Evolutionary conservation across 2,797 vertebrate genomes (phyloP), one percentile per base, ranked within the genome.

Genomic region (Pipistrellus pipistrellus): DNA sequence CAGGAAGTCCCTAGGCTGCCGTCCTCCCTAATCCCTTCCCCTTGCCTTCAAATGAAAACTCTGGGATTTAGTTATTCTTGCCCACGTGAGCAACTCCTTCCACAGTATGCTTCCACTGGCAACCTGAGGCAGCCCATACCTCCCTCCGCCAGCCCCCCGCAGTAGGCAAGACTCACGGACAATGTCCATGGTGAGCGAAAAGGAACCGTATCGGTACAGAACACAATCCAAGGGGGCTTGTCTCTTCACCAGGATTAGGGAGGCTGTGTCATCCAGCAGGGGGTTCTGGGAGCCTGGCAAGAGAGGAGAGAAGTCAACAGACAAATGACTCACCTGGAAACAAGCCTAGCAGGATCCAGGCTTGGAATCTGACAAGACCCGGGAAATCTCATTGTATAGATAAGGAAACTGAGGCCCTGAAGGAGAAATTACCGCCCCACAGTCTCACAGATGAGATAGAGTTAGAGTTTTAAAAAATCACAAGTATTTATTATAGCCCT

Each of bases 131-230:
- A 80, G 77, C 32, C 53, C 32, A 48, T 1, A 7, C 55, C 72
- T 21, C 76, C 64, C 11, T 85, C 0, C 9, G 7, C 53, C 76
- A 71, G 23, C 48, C 38, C 38, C 48, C 72, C 48, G 4, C 0
- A n/a, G 62, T 32, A 94, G 59, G 32, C 46, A 15, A 85, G 51
- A 98, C 99, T 99, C 98, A 99, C 99, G 99, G 96, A 99, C 97
- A 32, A 99, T 98, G 81, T 99, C 97, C 81, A 99, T 97, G 48
- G 98, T 95, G 27, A 99, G 98, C 95, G 99, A 97, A 57, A 99
- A 99, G 92, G 99, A 99, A 96, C 99, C 99, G 0, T 99, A 99
- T 94, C 99, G 99, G 97, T 99, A 99, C 30, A 99, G 97, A 88
- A 98, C 95, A 77, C 99, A 99, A 96, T 98, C 98, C 4, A 96